phyloP scores from a whole-genome alignment of 2,113 vertebrate species.

The Bucco capensis region DNA sequence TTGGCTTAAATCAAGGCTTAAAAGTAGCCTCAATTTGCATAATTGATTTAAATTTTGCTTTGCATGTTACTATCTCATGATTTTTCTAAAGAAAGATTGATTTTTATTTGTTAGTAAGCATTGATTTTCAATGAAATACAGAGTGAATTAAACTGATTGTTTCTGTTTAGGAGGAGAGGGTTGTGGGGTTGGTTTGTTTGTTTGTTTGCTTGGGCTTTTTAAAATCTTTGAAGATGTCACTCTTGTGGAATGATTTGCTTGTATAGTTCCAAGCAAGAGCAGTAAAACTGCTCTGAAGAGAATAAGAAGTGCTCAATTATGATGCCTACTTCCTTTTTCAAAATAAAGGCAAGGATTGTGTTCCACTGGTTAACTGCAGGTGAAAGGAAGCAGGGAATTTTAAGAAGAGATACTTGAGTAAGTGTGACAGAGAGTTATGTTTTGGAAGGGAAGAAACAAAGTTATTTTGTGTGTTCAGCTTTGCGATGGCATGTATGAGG shows the following conservation, averaged over 20 bases:
- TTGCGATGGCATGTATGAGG: not conserved
- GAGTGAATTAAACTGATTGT: slow-evolving; percentile 7
- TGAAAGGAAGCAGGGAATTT: not conserved
- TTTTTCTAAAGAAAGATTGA: slow-evolving; percentile 11
- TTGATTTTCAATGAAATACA: slow-evolving; percentile 20
- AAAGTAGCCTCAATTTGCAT: not conserved
- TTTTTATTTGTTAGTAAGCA: slow-evolving; percentile 22
- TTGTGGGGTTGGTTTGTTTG: fast-evolving
- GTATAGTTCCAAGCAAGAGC: not conserved
- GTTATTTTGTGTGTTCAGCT: not conserved
- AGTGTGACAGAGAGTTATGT: not conserved
- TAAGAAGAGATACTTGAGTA: not conserved
- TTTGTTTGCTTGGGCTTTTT: not conserved
- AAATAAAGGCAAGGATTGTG: not conserved
- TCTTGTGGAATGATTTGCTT: not conserved
- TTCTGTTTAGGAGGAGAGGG: not conserved
- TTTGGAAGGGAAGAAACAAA: not conserved
- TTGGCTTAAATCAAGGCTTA: not conserved
- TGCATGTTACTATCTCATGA: not conserved
- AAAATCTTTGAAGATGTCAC: not conserved
- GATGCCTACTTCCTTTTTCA: not conserved
- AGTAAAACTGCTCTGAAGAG: not conserved
- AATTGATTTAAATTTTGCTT: slow-evolving; percentile 25
- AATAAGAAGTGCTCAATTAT: not conserved
- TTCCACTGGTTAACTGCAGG: not conserved